A percentile compares a stretch with the other conserved stretches of the same genome.
Conservation (phyloP, 2,113 vertebrate species). For the Rhynchopsitta pachyrhyncha region DNA sequence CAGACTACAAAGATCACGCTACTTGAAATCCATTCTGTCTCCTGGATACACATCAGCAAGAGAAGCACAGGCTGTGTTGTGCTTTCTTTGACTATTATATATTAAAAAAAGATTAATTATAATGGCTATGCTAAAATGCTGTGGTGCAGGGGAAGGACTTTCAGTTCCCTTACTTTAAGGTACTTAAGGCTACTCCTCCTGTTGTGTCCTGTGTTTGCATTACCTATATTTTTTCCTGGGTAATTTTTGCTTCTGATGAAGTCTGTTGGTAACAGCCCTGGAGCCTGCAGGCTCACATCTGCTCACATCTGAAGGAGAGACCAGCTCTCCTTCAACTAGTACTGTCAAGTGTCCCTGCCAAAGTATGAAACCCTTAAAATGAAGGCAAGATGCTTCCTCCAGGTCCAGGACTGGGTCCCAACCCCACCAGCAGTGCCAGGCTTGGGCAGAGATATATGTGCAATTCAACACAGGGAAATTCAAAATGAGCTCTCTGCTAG, state of each 20-base stretch:
- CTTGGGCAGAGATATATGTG: neutral
- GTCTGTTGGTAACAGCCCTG: neutral
- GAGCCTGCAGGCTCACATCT: neutral
- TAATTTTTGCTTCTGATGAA: slow-evolving; percentile 2
- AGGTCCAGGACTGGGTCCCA: neutral
- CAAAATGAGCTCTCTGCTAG: neutral
- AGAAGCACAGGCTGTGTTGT: neutral
- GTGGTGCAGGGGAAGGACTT: neutral
- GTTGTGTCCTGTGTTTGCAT: neutral
- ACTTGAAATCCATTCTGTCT: neutral
- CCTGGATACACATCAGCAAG: neutral
- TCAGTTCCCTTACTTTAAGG: neutral
- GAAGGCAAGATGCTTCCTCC: accelerated
- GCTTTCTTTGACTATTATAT: neutral
- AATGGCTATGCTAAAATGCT: neutral
- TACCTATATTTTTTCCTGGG: neutral
- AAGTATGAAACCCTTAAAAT: neutral
- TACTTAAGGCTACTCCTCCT: neutral
- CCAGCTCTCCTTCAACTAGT: neutral
- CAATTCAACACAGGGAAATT: neutral
- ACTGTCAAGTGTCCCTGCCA: neutral
- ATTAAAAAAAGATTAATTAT: slow-evolving; percentile 30
- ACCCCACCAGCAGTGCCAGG: neutral
- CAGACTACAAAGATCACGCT: neutral
- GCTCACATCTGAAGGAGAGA: neutral